Evolutionary conservation across 2,113 vertebrate genomes (phyloP).

Genomic region (Poecile atricapillus): DNA sequence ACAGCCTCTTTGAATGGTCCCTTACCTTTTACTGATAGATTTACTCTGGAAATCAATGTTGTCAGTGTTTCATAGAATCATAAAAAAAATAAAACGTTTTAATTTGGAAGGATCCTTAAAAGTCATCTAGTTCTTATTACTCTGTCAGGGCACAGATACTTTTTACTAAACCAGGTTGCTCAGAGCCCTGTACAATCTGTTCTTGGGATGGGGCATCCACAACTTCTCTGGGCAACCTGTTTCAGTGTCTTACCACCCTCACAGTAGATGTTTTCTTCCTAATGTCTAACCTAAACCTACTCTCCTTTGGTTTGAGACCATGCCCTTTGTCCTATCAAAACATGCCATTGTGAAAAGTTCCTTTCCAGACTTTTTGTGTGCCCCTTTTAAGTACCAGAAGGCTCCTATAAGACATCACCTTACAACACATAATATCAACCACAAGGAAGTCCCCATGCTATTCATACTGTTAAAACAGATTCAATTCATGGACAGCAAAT

Average conservation of each 20-base stretch:
- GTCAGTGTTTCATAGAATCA: neutral
- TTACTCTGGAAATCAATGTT: neutral
- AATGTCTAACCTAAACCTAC: neutral
- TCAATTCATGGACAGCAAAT: neutral
- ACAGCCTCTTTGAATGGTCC: neutral
- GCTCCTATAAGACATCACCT: neutral
- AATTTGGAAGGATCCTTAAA: neutral
- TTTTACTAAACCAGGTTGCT: neutral
- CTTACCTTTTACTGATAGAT: neutral
- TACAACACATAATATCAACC: neutral
- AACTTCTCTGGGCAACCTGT: neutral
- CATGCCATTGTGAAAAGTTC: neutral
- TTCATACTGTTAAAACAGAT: neutral
- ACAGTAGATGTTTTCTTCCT: neutral
- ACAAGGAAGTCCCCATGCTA: neutral
- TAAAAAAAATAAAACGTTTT: neutral
- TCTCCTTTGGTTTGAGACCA: neutral
- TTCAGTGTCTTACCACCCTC: neutral
- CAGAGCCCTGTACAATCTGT: neutral
- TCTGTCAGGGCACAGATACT: accelerated
- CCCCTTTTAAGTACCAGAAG: neutral
- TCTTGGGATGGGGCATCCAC: neutral
- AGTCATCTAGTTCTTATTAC: neutral
- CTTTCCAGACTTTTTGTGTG: neutral
- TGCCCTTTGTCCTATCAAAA: neutral